A percentile compares a stretch with the other conserved stretches of the same genome.
Evolutionary conservation across 1,140 invertebrate species (phyloP).

Genomic region (Acromyrmex charruanus): DNA sequence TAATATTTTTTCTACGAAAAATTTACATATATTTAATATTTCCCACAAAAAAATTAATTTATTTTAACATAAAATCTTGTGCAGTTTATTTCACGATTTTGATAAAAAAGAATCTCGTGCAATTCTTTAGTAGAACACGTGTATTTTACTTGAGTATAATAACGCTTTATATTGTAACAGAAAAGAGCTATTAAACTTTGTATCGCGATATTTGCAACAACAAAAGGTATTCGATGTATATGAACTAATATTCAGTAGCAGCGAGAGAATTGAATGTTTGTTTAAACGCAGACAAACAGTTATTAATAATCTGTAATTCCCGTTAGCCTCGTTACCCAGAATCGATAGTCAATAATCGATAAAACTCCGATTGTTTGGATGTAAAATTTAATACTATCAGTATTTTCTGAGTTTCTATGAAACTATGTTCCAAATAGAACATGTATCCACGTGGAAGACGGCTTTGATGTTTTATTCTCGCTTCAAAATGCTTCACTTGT

Average conservation of each 20-base stretch:
- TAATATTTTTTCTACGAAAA: no score
- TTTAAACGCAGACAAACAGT: neutral
- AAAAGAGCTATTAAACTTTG: neutral
- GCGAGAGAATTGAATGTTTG: neutral
- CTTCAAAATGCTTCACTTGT: neutral
- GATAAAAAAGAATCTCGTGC: no score
- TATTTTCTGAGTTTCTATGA: neutral
- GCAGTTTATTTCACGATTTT: no score
- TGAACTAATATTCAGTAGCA: neutral
- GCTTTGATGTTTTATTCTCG: neutral
- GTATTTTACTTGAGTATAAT: no score
- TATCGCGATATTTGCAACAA: neutral
- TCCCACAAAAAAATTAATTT: no score
- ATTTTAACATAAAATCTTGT: no score
- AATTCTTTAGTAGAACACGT: no score
- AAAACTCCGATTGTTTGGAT: neutral
- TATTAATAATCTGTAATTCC: conserved; percentile 3
- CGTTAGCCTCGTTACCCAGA: neutral
- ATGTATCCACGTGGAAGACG: neutral
- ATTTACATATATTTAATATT: no score
- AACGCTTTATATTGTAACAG: no score
- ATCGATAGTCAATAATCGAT: neutral
- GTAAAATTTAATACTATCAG: neutral
- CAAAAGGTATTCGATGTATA: no score
- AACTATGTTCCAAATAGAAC: neutral